A percentile compares a stretch with the other conserved stretches of the same genome.
Evolutionary conservation across 1,140 invertebrate species (phyloP).

Genomic region (Eulimnadia texana): DNA sequence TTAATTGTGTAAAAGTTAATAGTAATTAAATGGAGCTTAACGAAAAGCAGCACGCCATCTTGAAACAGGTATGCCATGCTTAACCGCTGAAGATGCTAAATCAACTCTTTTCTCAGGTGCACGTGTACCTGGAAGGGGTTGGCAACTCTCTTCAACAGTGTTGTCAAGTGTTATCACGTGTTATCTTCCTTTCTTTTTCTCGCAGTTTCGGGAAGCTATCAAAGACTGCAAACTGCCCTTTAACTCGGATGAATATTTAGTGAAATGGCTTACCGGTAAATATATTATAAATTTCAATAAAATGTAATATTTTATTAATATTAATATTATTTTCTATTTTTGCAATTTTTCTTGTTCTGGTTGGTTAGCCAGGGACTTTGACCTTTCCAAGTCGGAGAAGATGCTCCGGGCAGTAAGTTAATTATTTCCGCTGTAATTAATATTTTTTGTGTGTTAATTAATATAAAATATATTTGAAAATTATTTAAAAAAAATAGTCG

Average conservation of each 20-base stretch:
- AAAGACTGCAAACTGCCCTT: background rate
- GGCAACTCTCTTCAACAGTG: too few relatives aligned
- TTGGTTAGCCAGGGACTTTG: background rate
- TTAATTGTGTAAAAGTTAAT: background rate
- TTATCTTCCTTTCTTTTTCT: too few relatives aligned
- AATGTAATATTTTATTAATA: background rate
- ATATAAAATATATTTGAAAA: background rate
- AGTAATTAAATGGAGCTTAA: background rate
- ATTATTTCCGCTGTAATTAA: background rate
- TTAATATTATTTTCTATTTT: background rate
- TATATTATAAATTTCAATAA: background rate
- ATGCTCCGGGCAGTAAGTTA: constrained; percentile 1
- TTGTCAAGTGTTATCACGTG: too few relatives aligned
- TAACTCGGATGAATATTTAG: background rate
- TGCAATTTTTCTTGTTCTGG: background rate
- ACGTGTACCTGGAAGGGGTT: too few relatives aligned
- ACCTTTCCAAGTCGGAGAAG: constrained; percentile 1
- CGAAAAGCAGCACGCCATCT: background rate
- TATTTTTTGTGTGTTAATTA: background rate
- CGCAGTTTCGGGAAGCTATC: constrained; percentile 1
- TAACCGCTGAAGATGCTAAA: too few relatives aligned
- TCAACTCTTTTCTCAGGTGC: too few relatives aligned
- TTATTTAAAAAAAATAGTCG: constrained; percentile 38
- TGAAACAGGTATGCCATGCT: background rate
- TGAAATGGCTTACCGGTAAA: constrained; percentile 8